Evolutionary conservation across 2,888 invertebrate species (phyloP), one percentile per base, ranked within the genome.

Genomic region (Heliconius sara): DNA sequence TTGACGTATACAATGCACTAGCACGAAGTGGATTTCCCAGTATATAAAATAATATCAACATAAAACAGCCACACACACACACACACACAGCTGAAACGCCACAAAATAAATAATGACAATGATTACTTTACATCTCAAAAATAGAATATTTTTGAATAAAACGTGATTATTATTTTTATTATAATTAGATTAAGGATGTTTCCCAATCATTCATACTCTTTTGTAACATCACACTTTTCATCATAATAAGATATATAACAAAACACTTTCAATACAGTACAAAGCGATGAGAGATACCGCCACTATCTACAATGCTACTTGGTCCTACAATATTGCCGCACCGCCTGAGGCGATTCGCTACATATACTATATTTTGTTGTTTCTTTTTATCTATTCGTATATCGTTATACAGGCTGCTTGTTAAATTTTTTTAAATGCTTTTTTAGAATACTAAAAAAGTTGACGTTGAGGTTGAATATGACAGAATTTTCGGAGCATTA

Each of bases 271-370:
- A 75, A 43, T 30, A 66, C 47, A 66, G 27, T 27, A 75, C 25
- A 65, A 78, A 79, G 80, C 81, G 81, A 81, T 66, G 66, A 74
- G 73, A 81, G 73, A 57, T 16, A 80, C 81, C 83, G 81, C 79
- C 79, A 82, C 79, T 70, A 80, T 83, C 81, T 83, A 85, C 80
- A 79, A 67, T 76, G 85, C 84, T 30, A 52, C 81, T 83, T 83
- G 82, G 80, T 82, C 80, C 83, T 85, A 85, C 84, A 87, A 90
- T 91, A 91, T 91, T 91, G 88, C 89, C 88, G 85, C 85, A 85
- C 84, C 84, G 88, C 90, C 89, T 80, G 85, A 79, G 87, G 91
- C 90, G 71, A 85, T 84, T 68, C 82, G 77, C 83, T 84, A 86
- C 85, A 83, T 80, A 81, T 83, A 85, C 80, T 81, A 79, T 83